Conservation (phyloP, 1,140 invertebrate species). For the Adoxophyes honmai region DNA sequence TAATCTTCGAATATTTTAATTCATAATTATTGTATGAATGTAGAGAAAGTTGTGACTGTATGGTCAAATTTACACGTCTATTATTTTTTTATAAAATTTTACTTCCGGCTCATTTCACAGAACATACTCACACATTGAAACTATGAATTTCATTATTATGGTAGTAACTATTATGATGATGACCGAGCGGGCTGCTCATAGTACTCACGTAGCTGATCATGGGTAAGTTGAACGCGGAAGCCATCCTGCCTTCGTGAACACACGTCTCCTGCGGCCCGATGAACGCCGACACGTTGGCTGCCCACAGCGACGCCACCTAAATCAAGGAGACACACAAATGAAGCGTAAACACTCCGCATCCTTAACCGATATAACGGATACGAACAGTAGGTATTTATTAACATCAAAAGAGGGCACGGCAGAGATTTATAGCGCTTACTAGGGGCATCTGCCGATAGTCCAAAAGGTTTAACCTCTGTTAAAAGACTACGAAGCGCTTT, state of each 20-base stretch:
- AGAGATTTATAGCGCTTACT: conserved; percentile 1
- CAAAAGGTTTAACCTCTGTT: conserved; percentile 11
- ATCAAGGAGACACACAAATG: not conserved
- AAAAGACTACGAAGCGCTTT: conserved; percentile 8
- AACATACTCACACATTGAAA: no score
- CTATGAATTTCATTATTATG: no score
- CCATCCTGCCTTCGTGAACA: conserved; percentile 95
- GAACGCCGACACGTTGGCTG: conserved; percentile 90
- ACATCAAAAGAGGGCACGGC: conserved; percentile 8
- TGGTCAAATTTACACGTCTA: no score
- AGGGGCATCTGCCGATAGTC: conserved; percentile 10
- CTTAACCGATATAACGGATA: conserved; percentile 6
- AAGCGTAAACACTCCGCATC: conserved; percentile 14
- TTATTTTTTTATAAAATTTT: no score
- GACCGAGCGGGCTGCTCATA: no score
- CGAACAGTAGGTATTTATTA: not conserved
- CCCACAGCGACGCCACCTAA: conserved; percentile 92
- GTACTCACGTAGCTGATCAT: conserved; percentile 90
- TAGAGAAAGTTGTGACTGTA: no score
- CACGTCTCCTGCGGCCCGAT: conserved; percentile 98
- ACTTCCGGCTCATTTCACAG: no score
- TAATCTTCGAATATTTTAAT: no score
- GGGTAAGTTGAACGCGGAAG: conserved; percentile 94
- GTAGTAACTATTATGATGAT: no score
- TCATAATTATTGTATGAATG: no score